These are phyloP conservation scores for Acrocephalus scirpaceus DNA, from an alignment of 2,797 vertebrate species.

Conservation along the genomic window DNA sequence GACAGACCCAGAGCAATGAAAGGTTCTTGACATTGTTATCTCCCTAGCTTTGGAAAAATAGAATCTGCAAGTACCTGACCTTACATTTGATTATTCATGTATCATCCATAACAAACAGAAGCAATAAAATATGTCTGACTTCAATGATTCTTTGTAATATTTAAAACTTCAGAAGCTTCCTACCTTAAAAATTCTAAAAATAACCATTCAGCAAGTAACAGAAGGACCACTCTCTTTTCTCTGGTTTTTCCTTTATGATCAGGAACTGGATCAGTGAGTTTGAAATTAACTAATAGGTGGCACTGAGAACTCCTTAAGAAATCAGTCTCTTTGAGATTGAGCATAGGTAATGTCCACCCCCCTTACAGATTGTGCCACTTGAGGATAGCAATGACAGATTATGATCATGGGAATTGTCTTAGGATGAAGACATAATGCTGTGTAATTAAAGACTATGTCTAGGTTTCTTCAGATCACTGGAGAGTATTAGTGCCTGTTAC, in stretches of 20 bases:
- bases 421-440: background rate
- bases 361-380: background rate
- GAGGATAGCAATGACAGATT: background rate
- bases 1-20: background rate
- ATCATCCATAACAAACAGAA: background rate
- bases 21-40: background rate
- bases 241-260: background rate
- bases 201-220: background rate
- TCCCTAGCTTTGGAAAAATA: background rate
- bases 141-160: background rate
- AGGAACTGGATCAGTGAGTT: background rate
- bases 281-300: background rate
- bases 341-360: background rate
- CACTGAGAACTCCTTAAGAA: background rate
- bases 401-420: background rate
- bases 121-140: background rate
- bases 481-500: background rate
- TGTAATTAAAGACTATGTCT: background rate
- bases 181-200: background rate
- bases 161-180: background rate
- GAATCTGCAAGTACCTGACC: background rate
- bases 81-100: background rate
- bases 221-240: background rate
- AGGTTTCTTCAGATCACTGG: background rate
- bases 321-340: background rate